Percentiles rank a stretch among this genome's conserved stretches.
Evolutionary conservation across 2,888 invertebrate species (phyloP).

Genomic region (Synergus japonicus): DNA sequence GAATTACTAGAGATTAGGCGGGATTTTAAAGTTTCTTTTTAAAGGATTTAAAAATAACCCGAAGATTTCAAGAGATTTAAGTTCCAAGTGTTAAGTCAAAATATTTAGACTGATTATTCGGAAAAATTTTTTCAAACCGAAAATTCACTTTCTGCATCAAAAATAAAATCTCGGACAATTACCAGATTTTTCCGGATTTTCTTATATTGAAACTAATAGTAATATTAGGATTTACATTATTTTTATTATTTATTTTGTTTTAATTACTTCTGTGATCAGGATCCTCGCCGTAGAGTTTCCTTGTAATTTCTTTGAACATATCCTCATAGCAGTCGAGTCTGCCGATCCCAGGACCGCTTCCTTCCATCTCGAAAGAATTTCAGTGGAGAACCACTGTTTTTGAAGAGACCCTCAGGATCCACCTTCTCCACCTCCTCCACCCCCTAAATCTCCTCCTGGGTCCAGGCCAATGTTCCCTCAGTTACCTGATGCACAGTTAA

Average conservation of each 20-base stretch:
- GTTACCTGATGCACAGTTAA: conserved; percentile 44
- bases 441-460: conserved; percentile 43
- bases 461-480: conserved; percentile 47
- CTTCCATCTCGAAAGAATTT: conserved; percentile 67
- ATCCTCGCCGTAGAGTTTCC: conserved; percentile 94
- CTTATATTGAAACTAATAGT: no score
- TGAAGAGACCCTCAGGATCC: conserved; percentile 44
- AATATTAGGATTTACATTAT: no score
- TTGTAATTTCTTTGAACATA: conserved; percentile 94
- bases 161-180: no score
- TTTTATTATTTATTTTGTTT: conserved; percentile 44
- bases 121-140: no score
- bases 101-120: no score
- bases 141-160: no score
- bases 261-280: conserved; percentile 76
- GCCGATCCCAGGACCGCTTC: conserved; percentile 73
- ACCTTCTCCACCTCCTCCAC: conserved; percentile 43
- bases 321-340: conserved; percentile 86
- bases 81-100: no score
- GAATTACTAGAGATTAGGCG: no score
- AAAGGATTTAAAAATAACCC: no score
- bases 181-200: no score
- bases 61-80: no score
- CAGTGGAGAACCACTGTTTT: conserved; percentile 43
- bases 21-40: no score